phyloP scores from a whole-genome alignment of 2,797 vertebrate genomes.

The Lepilemur ruficaudatus region DNA sequence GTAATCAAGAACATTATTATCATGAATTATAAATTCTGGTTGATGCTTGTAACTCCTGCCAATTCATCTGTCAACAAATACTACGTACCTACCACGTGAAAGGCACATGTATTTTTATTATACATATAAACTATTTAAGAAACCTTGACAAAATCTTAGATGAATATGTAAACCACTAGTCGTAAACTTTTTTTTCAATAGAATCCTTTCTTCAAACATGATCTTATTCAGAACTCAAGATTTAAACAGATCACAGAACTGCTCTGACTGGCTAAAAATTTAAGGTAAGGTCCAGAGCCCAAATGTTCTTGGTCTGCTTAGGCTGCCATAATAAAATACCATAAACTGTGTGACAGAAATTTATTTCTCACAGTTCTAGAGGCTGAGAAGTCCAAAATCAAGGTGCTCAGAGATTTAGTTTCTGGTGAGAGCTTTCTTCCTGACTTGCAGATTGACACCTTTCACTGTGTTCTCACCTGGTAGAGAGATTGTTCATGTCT shows the following conservation, averaged over 20 bases:
- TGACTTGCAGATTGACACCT: neutral
- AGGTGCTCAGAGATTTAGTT: neutral
- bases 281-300: neutral
- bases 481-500: neutral
- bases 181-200: neutral
- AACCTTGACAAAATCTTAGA: neutral
- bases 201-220: neutral
- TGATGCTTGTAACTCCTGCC: neutral
- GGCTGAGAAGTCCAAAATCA: neutral
- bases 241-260: neutral
- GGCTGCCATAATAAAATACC: neutral
- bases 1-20: constrained; percentile 8
- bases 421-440: neutral
- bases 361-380: neutral
- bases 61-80: constrained; percentile 13
- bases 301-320: neutral
- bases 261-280: neutral
- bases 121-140: neutral
- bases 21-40: neutral
- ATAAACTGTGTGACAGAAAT: neutral
- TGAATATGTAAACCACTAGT: neutral
- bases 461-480: neutral
- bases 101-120: neutral
- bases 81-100: neutral
- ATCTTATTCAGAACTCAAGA: neutral